Base-by-base conservation (phyloP, 2,888 invertebrate genomes). In the Lasioglossum calceatum region DNA sequence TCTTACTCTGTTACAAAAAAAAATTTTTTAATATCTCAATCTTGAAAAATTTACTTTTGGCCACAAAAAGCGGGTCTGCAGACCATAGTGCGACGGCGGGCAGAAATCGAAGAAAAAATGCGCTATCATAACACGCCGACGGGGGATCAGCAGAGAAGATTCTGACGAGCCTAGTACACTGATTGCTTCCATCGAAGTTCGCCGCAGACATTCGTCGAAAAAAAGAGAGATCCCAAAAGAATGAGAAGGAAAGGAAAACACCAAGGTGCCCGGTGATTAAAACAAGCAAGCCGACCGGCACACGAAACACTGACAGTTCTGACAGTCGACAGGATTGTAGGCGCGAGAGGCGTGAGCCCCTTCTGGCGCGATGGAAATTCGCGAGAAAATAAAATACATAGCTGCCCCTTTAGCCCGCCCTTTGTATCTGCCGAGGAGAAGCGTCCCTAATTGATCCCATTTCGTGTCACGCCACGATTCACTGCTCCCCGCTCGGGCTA, bases 291-390 rank as follows among this genome's bases (percentile, higher is more conserved):
- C 81, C 73, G 82, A 85, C 84, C 77, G 44, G 58, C 85, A 80
- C 85, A 79, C 88, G 86, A 83, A 88, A 90, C 88, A 86, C 90
- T 89, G 93, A 91, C 92, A 90, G 90, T 85, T 92, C 89, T 92
- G 92, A 93, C 92, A 92, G 89, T 88, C 89, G 90, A 90, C 92
- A 84, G 90, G 86, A 88, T 92, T 85, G 92, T 92, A 87, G 92
- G 91, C 92, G 91, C 79, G 87, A 87, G 92, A 86, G 84, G 87
- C 89, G 86, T 88, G 86, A 85, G 78, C 83, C 73, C 84, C 84
- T 88, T 87, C 89, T 86, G 82, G 75, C 79, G 78, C 79, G 72
- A 81, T 86, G 88, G 91, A 84, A 84, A 92, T 91, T 91, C 83
- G 86, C 84, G 70, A 83, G 78, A 36, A 88, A 88, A 89, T 84